Base-by-base conservation (phyloP, 2,888 invertebrate species). In the Liopterus haemorrhoidalis region DNA sequence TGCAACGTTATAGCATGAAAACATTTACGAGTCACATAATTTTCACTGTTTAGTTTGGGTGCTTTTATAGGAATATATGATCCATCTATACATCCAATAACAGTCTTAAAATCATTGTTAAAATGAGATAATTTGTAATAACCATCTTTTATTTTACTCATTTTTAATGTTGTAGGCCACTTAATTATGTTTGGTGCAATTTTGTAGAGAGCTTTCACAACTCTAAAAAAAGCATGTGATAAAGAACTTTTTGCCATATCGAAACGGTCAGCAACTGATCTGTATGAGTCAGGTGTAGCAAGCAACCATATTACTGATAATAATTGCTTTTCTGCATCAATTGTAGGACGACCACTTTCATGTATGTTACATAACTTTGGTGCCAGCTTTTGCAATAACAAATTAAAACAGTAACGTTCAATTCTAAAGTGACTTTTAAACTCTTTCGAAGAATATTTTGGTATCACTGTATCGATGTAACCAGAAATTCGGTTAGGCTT, bases 171-270 rank as follows among this genome's bases (percentile, higher is more conserved):
- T n/a, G 40, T 30, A 6, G 50, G 51, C 50, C 51, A 54, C 24
- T 38, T 45, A n/a, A 54, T 51, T n/a, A 51, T 27, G 2, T 18
- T n/a, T 9, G 39, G 37, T n/a, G 48, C 43, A 9, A 54, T 41
- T 3, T 20, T 12, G 38, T 46, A 44, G 5, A 50, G 27, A 30
- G 33, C 42, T 5, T 36, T 37, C 2, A 53, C 36, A 2, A 49
- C 38, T 25, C 48, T 37, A 21, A 44, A 38, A 40, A 49, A 50
- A 24, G 32, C 18, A 8, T 36, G 30, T 15, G 20, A 48, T 9
- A 53, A 18, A 1, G 42, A 45, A 2, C 45, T 46, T 40, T 53
- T 53, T 1, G 42, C 45, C 39, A 49, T 43, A 20, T 40, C 18
- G 25, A 42, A 42, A 12, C 46, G 27, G 6, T 44, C 44, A 8